A percentile compares a stretch with the other conserved stretches of the same genome.
phyloP scores from a whole-genome alignment of 2,113 vertebrate genomes.

The Hydrochoerus hydrochaeris region DNA sequence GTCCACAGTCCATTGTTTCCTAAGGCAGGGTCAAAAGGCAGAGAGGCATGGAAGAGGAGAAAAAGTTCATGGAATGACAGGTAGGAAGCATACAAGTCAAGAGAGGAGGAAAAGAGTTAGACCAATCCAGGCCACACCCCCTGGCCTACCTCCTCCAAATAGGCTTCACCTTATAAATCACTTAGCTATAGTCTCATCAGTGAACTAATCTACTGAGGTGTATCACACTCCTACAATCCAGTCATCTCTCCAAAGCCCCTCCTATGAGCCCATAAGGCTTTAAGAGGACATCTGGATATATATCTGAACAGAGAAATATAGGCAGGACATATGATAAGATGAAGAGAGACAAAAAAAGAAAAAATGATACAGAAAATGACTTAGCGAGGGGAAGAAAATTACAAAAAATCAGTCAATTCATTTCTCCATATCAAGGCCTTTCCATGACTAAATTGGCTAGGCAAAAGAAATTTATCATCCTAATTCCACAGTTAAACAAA shows the following conservation, averaged over 20 bases:
- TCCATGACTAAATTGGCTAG: not conserved
- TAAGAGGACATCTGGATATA: not conserved
- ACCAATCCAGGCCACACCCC: not conserved
- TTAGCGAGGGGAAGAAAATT: not conserved
- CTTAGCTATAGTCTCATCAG: not conserved
- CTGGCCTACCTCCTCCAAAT: not conserved
- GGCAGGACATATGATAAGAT: not conserved
- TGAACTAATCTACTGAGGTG: not conserved
- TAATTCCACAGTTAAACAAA: not conserved
- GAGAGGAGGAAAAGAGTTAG: not conserved
- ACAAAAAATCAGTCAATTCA: not conserved
- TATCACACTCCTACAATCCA: not conserved
- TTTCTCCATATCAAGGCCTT: not conserved
- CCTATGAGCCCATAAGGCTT: not conserved
- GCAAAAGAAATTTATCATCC: slow-evolving; percentile 29
- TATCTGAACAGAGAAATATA: not conserved
- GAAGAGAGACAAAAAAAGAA: not conserved
- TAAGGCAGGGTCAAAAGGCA: not conserved
- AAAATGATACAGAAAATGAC: not conserved
- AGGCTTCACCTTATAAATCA: not conserved
- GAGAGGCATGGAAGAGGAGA: not conserved
- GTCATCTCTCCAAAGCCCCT: not conserved
- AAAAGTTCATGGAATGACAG: not conserved
- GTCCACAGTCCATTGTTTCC: not conserved
- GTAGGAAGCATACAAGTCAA: not conserved